Conservation (phyloP, 1,140 invertebrate genomes). For the Elymnias hypermnestra region DNA sequence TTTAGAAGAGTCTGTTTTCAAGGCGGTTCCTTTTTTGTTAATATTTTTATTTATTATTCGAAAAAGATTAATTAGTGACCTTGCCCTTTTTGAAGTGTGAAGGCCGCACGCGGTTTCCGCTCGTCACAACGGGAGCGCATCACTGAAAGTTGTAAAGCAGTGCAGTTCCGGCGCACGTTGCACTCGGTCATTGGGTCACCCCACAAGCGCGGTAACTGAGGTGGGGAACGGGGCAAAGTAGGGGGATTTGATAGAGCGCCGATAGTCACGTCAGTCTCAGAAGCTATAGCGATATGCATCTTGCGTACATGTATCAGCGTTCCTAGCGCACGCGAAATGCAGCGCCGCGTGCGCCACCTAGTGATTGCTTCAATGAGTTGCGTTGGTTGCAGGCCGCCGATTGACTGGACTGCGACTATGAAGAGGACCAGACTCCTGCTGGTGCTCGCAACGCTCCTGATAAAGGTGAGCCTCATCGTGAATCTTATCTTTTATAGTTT, state of each 20-base stretch:
- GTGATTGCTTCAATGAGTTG: slow-evolving; percentile 45
- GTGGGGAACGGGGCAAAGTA: slow-evolving; percentile 12
- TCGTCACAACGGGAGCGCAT: slow-evolving; percentile 49
- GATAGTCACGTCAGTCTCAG: slow-evolving; percentile 25
- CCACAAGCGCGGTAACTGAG: slow-evolving; percentile 24
- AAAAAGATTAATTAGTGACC: too few species aligned
- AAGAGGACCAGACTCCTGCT: slow-evolving; percentile 63
- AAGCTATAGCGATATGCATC: slow-evolving; percentile 24
- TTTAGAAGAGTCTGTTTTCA: too few species aligned
- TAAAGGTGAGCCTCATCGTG: slow-evolving; percentile 49
- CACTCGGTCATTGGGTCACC: slow-evolving; percentile 69
- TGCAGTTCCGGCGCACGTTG: slow-evolving; percentile 63
- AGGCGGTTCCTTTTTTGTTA: too few species aligned
- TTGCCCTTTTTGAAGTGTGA: slow-evolving; percentile 52
- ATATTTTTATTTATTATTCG: too few species aligned
- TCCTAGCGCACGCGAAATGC: slow-evolving; percentile 32
- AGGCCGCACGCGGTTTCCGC: slow-evolving; percentile 59
- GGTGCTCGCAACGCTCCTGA: slow-evolving; percentile 58
- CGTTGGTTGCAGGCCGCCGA: slow-evolving; percentile 63
- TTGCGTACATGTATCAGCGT: slow-evolving; percentile 26
- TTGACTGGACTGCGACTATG: slow-evolving; percentile 59
- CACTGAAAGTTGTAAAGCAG: slow-evolving; percentile 52
- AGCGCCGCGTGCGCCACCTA: slow-evolving; percentile 32
- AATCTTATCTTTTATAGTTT: too few species aligned
- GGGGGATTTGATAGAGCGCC: slow-evolving; percentile 18